These are phyloP conservation scores for Manacus vitellinus DNA, from an alignment of 2,113 vertebrate species.

Conservation along the genomic window DNA sequence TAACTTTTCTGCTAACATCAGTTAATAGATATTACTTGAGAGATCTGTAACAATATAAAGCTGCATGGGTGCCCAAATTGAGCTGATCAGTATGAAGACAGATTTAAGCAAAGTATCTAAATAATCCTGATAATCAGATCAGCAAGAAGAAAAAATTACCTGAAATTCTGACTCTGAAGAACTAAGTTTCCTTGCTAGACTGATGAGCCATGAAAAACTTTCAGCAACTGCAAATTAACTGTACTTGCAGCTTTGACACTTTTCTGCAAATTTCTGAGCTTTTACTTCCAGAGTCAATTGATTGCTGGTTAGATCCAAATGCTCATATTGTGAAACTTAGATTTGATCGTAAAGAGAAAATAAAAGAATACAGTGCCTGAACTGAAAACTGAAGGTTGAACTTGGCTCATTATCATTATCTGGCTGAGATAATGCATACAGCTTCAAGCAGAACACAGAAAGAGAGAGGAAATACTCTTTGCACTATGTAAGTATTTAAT, in stretches of 20 bases:
- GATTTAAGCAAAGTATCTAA: not conserved
- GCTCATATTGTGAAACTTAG: not conserved
- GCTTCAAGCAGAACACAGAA: not conserved
- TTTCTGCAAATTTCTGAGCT: not conserved
- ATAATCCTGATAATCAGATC: not conserved
- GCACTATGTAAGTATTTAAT: not conserved
- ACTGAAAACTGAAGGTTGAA: not conserved
- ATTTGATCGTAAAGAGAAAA: not conserved
- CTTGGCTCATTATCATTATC: not conserved
- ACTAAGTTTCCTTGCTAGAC: not conserved
- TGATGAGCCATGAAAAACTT: not conserved
- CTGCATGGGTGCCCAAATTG: not conserved
- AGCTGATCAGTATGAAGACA: not conserved
- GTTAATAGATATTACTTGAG: not conserved
- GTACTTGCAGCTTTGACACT: not conserved
- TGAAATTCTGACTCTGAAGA: not conserved
- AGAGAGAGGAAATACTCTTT: not conserved
- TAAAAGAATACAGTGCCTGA: not conserved
- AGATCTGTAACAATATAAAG: not conserved
- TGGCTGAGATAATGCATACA: not conserved
- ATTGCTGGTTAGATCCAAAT: not conserved
- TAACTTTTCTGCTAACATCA: not conserved
- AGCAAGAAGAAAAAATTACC: not conserved
- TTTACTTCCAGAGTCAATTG: not conserved
- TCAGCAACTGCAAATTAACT: not conserved